phyloP scores from a whole-genome alignment of 2,888 invertebrate genomes.

The Latheticus oryzae region DNA sequence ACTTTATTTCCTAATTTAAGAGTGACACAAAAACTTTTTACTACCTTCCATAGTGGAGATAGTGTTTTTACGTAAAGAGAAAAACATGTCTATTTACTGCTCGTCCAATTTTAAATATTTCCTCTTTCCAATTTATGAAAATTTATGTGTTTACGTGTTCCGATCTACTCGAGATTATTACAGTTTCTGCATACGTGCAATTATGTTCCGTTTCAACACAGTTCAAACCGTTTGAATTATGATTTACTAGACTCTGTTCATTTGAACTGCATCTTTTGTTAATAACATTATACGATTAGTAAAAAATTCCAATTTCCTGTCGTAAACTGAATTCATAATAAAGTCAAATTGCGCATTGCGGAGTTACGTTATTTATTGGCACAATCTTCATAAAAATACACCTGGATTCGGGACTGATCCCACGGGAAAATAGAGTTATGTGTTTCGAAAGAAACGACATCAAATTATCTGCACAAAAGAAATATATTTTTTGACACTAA shows the following conservation, averaged over 20 bases:
- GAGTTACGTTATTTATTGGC: slow-evolving; percentile 25
- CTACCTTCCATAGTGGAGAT: too few species aligned
- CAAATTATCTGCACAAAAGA: too few species aligned
- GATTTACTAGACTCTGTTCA: too few species aligned
- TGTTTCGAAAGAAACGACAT: not conserved
- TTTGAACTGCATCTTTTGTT: slow-evolving; percentile 2
- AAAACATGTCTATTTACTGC: slow-evolving; percentile 3
- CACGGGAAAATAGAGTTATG: too few species aligned
- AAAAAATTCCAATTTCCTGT: slow-evolving; percentile 31
- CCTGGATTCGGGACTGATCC: slow-evolving; percentile 11
- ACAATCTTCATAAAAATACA: slow-evolving; percentile 25
- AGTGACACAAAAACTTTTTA: too few species aligned
- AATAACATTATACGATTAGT: too few species aligned
- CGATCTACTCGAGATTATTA: slow-evolving; percentile 12
- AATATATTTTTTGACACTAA: too few species aligned
- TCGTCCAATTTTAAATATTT: slow-evolving; percentile 19
- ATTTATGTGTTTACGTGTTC: slow-evolving; percentile 29
- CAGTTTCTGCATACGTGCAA: slow-evolving; percentile 17
- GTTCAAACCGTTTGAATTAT: too few species aligned
- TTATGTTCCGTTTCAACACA: slow-evolving; percentile 7
- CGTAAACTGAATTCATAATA: slow-evolving; percentile 13
- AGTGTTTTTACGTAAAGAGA: too few species aligned
- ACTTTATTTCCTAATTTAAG: too few species aligned
- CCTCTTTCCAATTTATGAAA: slow-evolving; percentile 15
- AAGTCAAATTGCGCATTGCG: slow-evolving; percentile 32